Base-by-base conservation (phyloP, 2,797 vertebrate species). In the Artibeus jamaicensis region DNA sequence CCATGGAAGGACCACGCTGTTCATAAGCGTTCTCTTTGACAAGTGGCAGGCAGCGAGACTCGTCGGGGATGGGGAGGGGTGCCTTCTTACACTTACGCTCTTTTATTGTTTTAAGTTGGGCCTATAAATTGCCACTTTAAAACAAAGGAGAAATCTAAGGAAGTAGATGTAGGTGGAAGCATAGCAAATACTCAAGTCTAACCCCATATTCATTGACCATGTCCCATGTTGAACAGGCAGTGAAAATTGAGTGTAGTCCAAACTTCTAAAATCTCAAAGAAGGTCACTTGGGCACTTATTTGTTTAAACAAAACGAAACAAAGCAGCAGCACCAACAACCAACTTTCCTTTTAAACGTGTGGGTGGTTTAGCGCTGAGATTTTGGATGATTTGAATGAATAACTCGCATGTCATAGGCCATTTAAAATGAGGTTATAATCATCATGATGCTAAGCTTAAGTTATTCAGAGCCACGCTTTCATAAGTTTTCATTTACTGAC, bases 311-410 rank as follows among this genome's bases (percentile, higher is more conserved):
- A 83, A 89, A 84, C 8, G 39, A 59, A 85, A 68, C 21, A 46
- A 9, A 39, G 24, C 14, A 29, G 1, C 53, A 10, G 21, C 29
- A 55, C 0, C 9, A 73, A 7, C 19, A 57, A 42, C 11, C 57
- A 34, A 21, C 3, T 70, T 86, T 50, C 24, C 9, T 24, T 67
- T 86, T 46, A 55, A 93, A 24, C 37, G n/a, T 79, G 57, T 82
- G 29, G 22, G n/a, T 85, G 16, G 68, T 67, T 89, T 62, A 86
- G 3, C 46, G 70, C 85, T 89, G 67, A 95, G 9, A 95, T 59
- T 73, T 34, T 34, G 8, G 42, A 67, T 82, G 32, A n/a, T 57
- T 65, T 82, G 78, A 86, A 50, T 16, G 21, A 59, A 62, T 84
- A 15, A 15, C 19, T 79, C 74, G 22, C 32, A 39, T 34, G 46